Evolutionary conservation across 2,797 vertebrate genomes (phyloP).

Genomic region (Hippocampus kuda): DNA sequence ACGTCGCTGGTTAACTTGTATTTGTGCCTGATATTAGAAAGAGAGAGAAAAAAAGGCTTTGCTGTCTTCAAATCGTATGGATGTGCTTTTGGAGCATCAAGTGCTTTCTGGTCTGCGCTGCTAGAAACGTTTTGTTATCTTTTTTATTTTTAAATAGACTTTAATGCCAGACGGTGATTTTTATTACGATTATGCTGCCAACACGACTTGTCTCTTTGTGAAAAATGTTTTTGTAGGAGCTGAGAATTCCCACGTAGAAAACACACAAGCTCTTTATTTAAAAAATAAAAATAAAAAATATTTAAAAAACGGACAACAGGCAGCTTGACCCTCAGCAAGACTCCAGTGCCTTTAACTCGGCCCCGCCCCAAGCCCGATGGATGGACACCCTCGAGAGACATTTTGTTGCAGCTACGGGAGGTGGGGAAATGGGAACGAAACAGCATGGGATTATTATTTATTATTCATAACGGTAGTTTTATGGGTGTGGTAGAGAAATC

Average conservation of each 20-base stretch:
- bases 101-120: conserved; percentile 96
- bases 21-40: conserved; percentile 57
- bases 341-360: conserved; percentile 70
- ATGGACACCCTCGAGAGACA: conserved; percentile 38
- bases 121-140: conserved; percentile 52
- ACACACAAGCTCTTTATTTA: neutral
- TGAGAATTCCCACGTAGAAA: conserved; percentile 28
- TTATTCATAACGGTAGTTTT: conserved; percentile 1
- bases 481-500: conserved; percentile 7
- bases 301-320: conserved; percentile 1
- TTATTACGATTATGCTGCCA: conserved; percentile 55
- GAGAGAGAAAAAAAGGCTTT: conserved; percentile 38
- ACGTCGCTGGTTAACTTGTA: conserved; percentile 43
- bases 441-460: conserved; percentile 37
- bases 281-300: conserved; percentile 1
- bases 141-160: conserved; percentile 11
- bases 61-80: conserved; percentile 61
- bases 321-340: conserved; percentile 56
- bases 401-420: conserved; percentile 30
- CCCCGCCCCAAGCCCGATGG: conserved; percentile 36
- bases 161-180: conserved; percentile 70
- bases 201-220: conserved; percentile 39
- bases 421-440: conserved; percentile 9
- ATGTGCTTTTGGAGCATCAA: conserved; percentile 67
- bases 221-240: conserved; percentile 27